phyloP scores from a whole-genome alignment of 2,888 invertebrate genomes.

The Eilema depressum region DNA sequence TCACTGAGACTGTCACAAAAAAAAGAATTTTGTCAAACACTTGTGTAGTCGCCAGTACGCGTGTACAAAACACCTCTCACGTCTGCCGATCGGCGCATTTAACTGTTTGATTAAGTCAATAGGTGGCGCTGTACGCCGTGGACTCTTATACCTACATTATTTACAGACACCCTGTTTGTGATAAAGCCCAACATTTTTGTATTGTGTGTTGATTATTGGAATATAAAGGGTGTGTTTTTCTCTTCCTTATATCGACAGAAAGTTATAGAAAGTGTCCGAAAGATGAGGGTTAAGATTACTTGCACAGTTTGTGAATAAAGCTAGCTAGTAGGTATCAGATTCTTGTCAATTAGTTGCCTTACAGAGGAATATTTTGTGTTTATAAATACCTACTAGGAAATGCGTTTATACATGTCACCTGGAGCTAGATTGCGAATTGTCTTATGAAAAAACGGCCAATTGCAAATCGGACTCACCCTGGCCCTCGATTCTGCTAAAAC shows the following conservation, averaged over 20 bases:
- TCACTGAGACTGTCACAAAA: background rate
- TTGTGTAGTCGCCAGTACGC: conserved; percentile 32
- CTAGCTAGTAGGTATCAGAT: no score
- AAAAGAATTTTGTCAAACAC: conserved; percentile 9
- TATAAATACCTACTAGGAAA: no score
- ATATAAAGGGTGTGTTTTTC: background rate
- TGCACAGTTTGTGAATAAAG: no score
- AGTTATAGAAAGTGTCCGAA: no score
- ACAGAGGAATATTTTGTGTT: no score
- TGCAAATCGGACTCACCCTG: no score
- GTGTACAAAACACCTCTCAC: conserved; percentile 57
- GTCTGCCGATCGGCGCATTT: conserved; percentile 51
- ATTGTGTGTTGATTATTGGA: conserved; percentile 42
- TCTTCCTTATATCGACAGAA: background rate
- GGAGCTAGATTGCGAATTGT: no score
- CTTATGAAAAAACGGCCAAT: no score
- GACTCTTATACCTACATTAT: conserved; percentile 51
- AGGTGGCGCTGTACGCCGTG: conserved; percentile 54
- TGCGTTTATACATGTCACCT: no score
- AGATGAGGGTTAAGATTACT: no score
- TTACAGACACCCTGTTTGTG: conserved; percentile 38
- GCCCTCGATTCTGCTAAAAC: no score
- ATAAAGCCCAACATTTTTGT: conserved; percentile 25
- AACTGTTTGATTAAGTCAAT: conserved; percentile 69
- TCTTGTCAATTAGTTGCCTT: no score